phyloP scores from a whole-genome alignment of 2,888 invertebrate species.

The Mesochorus sp. region DNA sequence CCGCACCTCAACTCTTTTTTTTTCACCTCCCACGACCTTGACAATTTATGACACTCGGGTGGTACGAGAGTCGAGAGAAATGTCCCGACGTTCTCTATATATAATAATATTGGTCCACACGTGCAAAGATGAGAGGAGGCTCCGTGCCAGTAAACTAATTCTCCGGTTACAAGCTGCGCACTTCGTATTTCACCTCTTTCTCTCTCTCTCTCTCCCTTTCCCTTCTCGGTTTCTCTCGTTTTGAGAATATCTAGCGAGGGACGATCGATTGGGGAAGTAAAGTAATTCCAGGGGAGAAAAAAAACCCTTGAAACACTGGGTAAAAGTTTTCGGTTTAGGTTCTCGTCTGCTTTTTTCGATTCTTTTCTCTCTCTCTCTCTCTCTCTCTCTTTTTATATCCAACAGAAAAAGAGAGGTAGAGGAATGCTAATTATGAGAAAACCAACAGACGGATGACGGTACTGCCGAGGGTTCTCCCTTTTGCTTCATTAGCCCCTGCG shows the following conservation, averaged over 20 bases:
- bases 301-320: no score
- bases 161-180: conserved; percentile 4
- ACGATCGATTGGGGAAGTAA: background rate
- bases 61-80: conserved; percentile 21
- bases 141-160: conserved; percentile 46
- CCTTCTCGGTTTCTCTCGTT: no score
- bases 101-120: conserved; percentile 5
- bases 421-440: no score
- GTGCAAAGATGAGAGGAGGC: background rate
- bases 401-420: no score
- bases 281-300: background rate
- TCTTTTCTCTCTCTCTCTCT: no score
- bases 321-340: no score
- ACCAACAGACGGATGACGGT: no score
- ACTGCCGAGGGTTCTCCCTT: no score
- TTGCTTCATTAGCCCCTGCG: no score
- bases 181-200: conserved; percentile 13
- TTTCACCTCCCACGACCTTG: conserved; percentile 36
- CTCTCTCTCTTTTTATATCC: no score
- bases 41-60: conserved; percentile 54
- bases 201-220: no score
- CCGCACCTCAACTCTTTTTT: background rate
- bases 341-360: no score
- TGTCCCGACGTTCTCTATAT: background rate
- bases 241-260: background rate